Base-by-base conservation (phyloP, 2,113 vertebrate genomes). In the Alouatta palliata region DNA sequence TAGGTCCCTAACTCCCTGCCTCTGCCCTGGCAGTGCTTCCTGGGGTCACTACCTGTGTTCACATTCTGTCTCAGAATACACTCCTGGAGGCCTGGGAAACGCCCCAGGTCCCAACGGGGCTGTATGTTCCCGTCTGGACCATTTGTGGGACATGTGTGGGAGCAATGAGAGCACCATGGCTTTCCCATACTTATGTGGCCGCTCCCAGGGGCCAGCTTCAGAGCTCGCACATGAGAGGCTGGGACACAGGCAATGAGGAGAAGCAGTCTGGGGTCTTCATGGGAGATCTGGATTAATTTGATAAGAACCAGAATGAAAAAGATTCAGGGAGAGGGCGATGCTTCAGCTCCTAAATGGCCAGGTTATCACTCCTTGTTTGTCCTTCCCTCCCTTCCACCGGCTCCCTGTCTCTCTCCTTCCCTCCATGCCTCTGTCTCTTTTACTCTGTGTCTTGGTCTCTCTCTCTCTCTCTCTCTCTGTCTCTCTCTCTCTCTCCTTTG, bases 181-280 rank as follows among this genome's bases (percentile, higher is more conserved):
- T 84, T 64, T 45, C 32, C 30, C 5, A 1, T 32, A 1, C 54
- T 5, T 20, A 4, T 52, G 8, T 2, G 1, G n/a, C 9, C 8
- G 12, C n/a, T 17, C 0, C 0, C 4, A 58, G 8, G 23, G 11
- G 32, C 43, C 37, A 90, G 19, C 19, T 47, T 56, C 58, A 79
- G 56, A 21, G 16, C 30, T 23, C 9, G 47, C 9, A 23, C 27
- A 32, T 23, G 40, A 52, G 21, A 73, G 61, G 25, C 32, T 58
- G 37, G 5, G 64, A 20, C 1, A 8, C 43, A 64, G 45, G 40
- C 66, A 54, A 5, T 9, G 37, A n/a, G 7, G 3, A 85, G 25
- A 23, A 64, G 20, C 19, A 23, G 7, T 14, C 30, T 66, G 37
- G 20, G 20, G 4, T 56, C 10, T 76, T 35, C 35, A 88, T 23